Base-by-base conservation (phyloP, 2,113 vertebrate species). In the Suncus etruscus region DNA sequence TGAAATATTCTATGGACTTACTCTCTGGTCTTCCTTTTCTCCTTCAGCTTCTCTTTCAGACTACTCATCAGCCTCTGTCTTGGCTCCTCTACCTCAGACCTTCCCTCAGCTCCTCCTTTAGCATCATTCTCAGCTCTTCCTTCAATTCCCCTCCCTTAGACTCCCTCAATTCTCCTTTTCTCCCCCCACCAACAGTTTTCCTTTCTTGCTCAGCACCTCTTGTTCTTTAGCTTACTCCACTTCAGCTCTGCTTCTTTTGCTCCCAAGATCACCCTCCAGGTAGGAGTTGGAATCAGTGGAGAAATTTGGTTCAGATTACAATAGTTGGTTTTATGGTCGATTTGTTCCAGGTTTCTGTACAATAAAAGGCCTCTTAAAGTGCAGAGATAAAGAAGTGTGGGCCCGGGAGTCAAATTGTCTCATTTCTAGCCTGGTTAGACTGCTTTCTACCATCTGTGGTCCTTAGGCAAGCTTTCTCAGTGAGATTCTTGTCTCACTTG, bases 221-320 rank as follows among this genome's bases (percentile, higher is more conserved):
- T 8, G 0, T 0, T 1, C 24, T 14, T 70, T 4, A 31, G 24
- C 24, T 27, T 1, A 11, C 5, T 48, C 18, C 48, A 16, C 25
- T 11, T 7, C n/a, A 39, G 39, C 14, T 27, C 11, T 22, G 29
- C 45, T 20, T 32, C 7, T 32, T 72, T 66, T 51, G 73, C 47
- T 54, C 27, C 18, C 51, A 65, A 29, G 27, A 31, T 61, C 58
- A n/a, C 15, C 72, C 45, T 85, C 75, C 25, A 1, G 4, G 32
- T 27, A 32, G 32, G 48, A 61, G 58, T 61, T 20, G 48, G n/a
- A 32, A 15, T 80, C 51, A n/a, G 6, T 25, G 45, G 45, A 72
- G 69, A 75, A 12, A 72, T 12, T 48, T 79, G 63, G n/a, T 50
- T 77, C 9, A n/a, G 9, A 72, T 65, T 50, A 48, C 18, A 81